Conservation (phyloP, 2,797 vertebrate species). For the Meriones psammophilus region DNA sequence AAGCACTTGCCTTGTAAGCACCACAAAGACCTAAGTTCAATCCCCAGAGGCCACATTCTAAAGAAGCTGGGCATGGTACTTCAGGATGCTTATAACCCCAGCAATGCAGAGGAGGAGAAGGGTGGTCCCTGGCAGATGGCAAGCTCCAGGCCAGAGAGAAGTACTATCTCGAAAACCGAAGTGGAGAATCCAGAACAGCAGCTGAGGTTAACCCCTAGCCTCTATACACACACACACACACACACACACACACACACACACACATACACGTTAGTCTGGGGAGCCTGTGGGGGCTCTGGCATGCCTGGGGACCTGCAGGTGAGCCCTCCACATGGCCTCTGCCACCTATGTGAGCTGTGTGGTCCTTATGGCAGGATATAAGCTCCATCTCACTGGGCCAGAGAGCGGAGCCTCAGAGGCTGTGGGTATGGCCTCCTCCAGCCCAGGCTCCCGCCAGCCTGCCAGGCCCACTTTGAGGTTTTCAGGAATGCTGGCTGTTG, state of each 20-base stretch:
- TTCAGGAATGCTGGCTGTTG: neutral
- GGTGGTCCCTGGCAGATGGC: neutral
- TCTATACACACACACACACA: neutral
- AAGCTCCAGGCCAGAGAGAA: neutral
- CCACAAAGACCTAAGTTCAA: neutral
- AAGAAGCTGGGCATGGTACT: neutral
- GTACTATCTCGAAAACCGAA: neutral
- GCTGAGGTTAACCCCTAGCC: neutral
- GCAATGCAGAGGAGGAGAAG: neutral
- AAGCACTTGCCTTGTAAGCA: neutral
- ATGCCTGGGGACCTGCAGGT: neutral
- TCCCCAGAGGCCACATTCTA: neutral
- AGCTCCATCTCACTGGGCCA: accelerated
- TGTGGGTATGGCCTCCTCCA: neutral
- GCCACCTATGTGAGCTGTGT: neutral
- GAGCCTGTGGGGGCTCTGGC: neutral
- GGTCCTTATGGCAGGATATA: too few species aligned
- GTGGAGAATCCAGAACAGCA: neutral
- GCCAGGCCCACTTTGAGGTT: neutral
- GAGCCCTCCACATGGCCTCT: neutral
- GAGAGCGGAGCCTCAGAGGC: neutral
- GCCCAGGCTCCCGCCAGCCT: neutral
- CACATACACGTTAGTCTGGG: neutral
- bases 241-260: neutral
- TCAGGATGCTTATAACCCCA: neutral